phyloP scores from a whole-genome alignment of 2,797 vertebrate genomes.

The Trichosurus vulpecula region DNA sequence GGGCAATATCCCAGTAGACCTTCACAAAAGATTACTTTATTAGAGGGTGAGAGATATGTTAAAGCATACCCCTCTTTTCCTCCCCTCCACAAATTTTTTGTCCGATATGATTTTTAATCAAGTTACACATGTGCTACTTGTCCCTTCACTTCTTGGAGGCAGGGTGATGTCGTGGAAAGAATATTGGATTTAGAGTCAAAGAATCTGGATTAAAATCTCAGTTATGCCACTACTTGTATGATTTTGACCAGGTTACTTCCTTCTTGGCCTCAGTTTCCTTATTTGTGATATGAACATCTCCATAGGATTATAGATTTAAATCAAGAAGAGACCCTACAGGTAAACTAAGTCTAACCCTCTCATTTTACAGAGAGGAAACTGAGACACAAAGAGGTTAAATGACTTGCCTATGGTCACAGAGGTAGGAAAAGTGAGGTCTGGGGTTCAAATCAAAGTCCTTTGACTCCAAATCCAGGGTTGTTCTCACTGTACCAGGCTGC shows the following conservation, averaged over 20 bases:
- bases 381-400: background rate
- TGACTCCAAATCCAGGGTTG: background rate
- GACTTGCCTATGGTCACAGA: background rate
- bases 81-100: background rate
- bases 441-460: background rate
- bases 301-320: background rate
- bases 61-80: background rate
- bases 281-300: background rate
- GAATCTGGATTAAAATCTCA: background rate
- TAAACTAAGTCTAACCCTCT: background rate
- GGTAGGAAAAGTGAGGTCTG: background rate
- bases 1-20: background rate
- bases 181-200: background rate
- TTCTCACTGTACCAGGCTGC: background rate
- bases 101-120: background rate
- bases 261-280: background rate
- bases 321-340: background rate
- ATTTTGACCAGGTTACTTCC: background rate
- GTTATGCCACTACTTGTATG: background rate
- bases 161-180: background rate
- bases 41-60: background rate
- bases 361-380: background rate
- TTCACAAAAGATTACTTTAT: background rate
- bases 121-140: conserved; percentile 10
- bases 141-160: background rate